Evolutionary conservation across 92 coral and sea anemone species (phyloP).

Genomic region (Palythoa heliodiscus): DNA sequence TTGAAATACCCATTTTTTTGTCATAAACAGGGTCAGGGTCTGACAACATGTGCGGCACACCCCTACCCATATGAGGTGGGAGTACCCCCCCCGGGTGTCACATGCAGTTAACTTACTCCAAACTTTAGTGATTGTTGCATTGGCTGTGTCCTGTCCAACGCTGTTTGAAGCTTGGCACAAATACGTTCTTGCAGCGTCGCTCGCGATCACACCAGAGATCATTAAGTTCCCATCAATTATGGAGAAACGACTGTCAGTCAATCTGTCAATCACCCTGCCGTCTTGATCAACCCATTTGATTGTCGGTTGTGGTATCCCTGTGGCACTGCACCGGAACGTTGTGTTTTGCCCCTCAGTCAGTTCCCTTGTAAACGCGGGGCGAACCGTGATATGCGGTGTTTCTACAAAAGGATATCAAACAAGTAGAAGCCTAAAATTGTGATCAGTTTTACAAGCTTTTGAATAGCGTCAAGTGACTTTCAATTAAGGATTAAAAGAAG

Average conservation of each 20-base stretch:
- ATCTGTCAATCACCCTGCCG: neutral
- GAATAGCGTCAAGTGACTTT: no score
- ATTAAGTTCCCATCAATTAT: neutral
- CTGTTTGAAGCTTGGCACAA: constrained; percentile 2
- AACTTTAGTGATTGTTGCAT: constrained; percentile 8
- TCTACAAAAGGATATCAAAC: neutral
- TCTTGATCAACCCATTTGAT: constrained; percentile 11
- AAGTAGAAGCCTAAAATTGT: neutral
- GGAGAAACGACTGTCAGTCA: constrained; percentile 5
- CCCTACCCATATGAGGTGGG: no score
- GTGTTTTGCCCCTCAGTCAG: constrained; percentile 18
- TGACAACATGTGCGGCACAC: no score
- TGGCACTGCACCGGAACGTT: constrained; percentile 23
- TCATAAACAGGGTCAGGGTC: no score
- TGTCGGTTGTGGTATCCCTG: constrained; percentile 9
- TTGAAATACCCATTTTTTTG: no score
- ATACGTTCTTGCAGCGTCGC: constrained; percentile 3
- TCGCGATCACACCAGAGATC: neutral
- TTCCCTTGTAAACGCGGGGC: neutral
- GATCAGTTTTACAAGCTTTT: neutral
- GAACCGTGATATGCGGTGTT: neutral
- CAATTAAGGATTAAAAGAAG: no score
- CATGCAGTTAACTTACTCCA: constrained; percentile 23
- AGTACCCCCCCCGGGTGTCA: no score
- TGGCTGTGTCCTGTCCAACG: constrained; percentile 6